Evolutionary conservation across 2,113 vertebrate genomes (phyloP), one percentile per base, ranked within the genome.

Genomic region (Nanorana parkeri): DNA sequence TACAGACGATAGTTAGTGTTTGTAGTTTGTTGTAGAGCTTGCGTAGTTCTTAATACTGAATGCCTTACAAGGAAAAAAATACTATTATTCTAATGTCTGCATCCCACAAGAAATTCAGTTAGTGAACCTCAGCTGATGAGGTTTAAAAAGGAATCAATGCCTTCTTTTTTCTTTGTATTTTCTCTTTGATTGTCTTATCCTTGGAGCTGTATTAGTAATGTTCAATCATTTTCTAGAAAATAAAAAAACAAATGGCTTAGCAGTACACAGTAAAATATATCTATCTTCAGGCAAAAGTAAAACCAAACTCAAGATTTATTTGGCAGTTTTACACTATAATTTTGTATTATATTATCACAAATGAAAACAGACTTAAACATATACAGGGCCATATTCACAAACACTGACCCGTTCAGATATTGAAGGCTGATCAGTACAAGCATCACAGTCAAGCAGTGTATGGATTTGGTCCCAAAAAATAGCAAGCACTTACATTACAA

Each of bases 101-200:
- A 78, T 68, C 28, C 64, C 77, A 58, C 20, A 58, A 68, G 51
- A 77, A 78, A 68, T 21, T 58, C 28, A 41, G 51, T 32, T 68
- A 58, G 63, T 78, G 61, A 65, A 55, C 61, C 26, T 78, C 23
- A 54, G 47, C 61, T 67, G 76, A 68, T 78, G 65, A 78, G 77
- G 51, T 68, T 78, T 64, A 78, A 68, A 58, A 21, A 23, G 7
- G 29, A 58, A 78, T 78, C 76, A 67, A 56, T 29, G 61, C 32
- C 8, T 67, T 52, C 55, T 51, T 65, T 65, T 58, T 67, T 19
- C 23, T 28, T 73, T 78, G 20, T 68, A 55, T 21, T 26, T 29
- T 67, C 17, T 16, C 47, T 78, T 78, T 55, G 24, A 78, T 23
- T 68, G 19, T 23, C 5, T 78, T 17, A 36, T 58, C 55, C 13